Evolutionary conservation across 2,888 invertebrate species (phyloP).

Genomic region (Scrobipalpa costella): DNA sequence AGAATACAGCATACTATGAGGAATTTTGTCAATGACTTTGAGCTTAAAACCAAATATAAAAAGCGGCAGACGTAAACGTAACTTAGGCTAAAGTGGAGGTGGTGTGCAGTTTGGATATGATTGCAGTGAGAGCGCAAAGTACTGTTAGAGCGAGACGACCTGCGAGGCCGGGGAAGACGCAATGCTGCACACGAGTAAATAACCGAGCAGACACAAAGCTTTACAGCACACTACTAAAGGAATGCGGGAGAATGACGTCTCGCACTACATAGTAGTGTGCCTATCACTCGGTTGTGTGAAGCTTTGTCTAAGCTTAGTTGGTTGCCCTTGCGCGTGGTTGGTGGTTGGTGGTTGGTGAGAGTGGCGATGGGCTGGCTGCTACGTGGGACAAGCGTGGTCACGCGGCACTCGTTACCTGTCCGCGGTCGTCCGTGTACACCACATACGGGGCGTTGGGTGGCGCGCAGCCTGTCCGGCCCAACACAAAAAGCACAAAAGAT

Average conservation of each 20-base stretch:
- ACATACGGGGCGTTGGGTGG: conserved; percentile 95
- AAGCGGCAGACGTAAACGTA: conserved; percentile 40
- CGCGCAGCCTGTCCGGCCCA: conserved; percentile 82
- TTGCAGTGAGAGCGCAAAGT: conserved; percentile 45
- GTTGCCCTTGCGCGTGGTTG: no score
- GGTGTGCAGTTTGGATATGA: conserved; percentile 49
- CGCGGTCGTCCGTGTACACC: conserved; percentile 97
- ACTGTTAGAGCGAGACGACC: conserved; percentile 54
- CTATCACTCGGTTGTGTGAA: no score
- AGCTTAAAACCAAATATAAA: conserved; percentile 51
- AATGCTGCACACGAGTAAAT: no score
- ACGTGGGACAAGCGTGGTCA: conserved; percentile 37
- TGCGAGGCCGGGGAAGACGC: conserved; percentile 27
- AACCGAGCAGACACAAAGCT: no score
- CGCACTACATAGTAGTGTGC: no score
- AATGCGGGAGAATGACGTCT: no score
- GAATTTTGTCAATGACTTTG: conserved; percentile 32
- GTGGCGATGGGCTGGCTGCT: not conserved
- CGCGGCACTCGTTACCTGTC: conserved; percentile 90
- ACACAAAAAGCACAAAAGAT: conserved; percentile 78
- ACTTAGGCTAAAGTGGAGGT: conserved; percentile 48
- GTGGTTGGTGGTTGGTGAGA: conserved; percentile 23
- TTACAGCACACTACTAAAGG: no score
- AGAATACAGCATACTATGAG: not conserved
- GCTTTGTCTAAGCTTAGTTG: no score